Base-by-base conservation (phyloP, 2,797 vertebrate genomes). In the Muraenolepis orangiensis region DNA sequence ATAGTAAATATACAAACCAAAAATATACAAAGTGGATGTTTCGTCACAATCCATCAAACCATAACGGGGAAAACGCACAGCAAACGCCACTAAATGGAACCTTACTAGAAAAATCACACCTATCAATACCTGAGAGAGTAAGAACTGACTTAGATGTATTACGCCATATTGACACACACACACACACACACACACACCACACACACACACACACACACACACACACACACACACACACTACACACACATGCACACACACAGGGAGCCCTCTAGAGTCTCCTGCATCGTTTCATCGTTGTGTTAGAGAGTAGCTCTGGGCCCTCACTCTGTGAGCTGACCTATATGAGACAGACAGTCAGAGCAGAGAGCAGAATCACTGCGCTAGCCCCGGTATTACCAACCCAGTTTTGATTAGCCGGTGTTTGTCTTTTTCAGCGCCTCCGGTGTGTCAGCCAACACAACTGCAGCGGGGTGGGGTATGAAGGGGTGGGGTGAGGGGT, bases 391-490 rank as follows among this genome's bases (percentile, higher is more conserved):
- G 80, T 28, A 73, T 82, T 82, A 74, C 77, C 80, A 74, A 71
- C 80, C 84, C 20, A 83, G 83, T 86, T 90, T 90, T 84, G 77
- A 90, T 84, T 85, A 80, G 80, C 46, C 57, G 32, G 72, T 80
- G 82, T 82, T 77, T 77, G 79, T 51, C 20, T 70, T 66, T 64
- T n/a, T 76, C 70, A 80, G 73, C 80, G 74, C 75, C 76, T 80
- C 72, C 71, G 42, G 84, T 87, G 85, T 85, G 74, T 87, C 82
- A 72, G 83, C 75, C 61, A 66, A 74, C 71, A 80, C 82, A n/a
- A 75, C 79, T 86, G 84, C 80, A 87, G 87, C 89, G 89, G 85
- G 85, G n/a, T n/a, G n/a, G n/a, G 81, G 87, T 85, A 81, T 79
- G 78, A 82, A n/a, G 42, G 18, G 89, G 86, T 85, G 87, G n/a